These are phyloP conservation scores for Spea hammondii DNA, from an alignment of 2,797 vertebrate species.

Conservation along the genomic window DNA sequence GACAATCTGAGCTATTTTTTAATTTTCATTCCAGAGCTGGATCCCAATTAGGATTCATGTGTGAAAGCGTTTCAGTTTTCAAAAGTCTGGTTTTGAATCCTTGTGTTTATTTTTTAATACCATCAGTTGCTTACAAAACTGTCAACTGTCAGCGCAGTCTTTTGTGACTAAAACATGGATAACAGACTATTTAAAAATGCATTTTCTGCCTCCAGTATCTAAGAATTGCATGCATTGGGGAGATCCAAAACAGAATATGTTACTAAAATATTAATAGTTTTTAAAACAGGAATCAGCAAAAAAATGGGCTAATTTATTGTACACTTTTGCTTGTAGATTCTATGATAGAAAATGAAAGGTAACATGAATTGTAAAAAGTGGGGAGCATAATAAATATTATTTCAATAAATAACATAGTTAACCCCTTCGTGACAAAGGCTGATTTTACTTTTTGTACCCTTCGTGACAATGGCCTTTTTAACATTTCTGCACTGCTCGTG, in stretches of 20 bases:
- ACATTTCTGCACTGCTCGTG: too few relatives aligned
- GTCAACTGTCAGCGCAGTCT: constrained; percentile 47
- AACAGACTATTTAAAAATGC: constrained; percentile 51
- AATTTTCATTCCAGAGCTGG: constrained; percentile 33
- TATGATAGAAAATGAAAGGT: constrained; percentile 4
- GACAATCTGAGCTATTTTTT: constrained; percentile 46
- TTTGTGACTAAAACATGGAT: constrained; percentile 47
- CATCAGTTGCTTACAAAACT: constrained; percentile 47
- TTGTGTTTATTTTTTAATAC: constrained; percentile 47
- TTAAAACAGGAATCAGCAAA: constrained; percentile 24
- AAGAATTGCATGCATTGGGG: constrained; percentile 40
- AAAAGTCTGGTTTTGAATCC: constrained; percentile 36
- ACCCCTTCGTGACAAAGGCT: too few relatives aligned
- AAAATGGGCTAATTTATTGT: constrained; percentile 39
- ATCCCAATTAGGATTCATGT: constrained; percentile 38
- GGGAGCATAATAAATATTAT: too few relatives aligned
- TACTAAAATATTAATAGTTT: constrained; percentile 45
- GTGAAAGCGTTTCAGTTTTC: constrained; percentile 28
- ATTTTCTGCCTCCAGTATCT: constrained; percentile 46
- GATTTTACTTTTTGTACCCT: too few relatives aligned
- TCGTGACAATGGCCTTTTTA: too few relatives aligned
- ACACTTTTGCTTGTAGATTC: constrained; percentile 13
- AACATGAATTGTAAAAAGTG: not conserved
- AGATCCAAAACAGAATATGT: constrained; percentile 38
- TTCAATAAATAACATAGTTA: too few relatives aligned